Evolutionary conservation across 2,888 invertebrate genomes (phyloP).

Genomic region (Coenonympha arcania): DNA sequence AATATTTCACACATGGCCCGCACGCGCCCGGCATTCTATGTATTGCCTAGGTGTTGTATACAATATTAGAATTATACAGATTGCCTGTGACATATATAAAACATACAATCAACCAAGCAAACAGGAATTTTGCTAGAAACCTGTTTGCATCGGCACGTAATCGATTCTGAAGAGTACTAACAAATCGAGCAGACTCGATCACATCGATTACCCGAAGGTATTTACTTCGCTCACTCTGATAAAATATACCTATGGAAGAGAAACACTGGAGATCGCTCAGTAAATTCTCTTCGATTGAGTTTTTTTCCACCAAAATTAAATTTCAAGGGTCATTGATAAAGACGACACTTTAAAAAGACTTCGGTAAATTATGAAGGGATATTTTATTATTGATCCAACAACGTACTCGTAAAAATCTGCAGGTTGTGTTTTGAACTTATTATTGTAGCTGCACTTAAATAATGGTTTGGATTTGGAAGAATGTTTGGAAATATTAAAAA

Average conservation of each 20-base stretch:
- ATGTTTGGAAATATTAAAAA: no score
- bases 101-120: slow-evolving; percentile 7
- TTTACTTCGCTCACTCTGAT: slow-evolving; percentile 19
- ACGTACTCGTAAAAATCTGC: no score
- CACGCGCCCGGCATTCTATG: no score
- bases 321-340: slow-evolving; percentile 7
- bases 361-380: neutral
- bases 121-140: slow-evolving; percentile 12
- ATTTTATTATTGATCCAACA: no score
- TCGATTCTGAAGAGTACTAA: slow-evolving; percentile 49
- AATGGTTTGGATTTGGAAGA: no score
- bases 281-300: slow-evolving; percentile 13
- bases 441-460: no score
- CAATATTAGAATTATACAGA: no score
- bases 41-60: no score
- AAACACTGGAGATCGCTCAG: slow-evolving; percentile 13
- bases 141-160: slow-evolving; percentile 38
- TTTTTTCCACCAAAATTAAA: slow-evolving; percentile 9
- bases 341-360: slow-evolving; percentile 2
- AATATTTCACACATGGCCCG: no score
- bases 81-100: no score
- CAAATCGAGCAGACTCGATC: slow-evolving; percentile 41
- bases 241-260: slow-evolving; percentile 23
- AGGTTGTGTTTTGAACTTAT: no score
- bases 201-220: slow-evolving; percentile 22